Evolutionary conservation across 2,888 invertebrate genomes (phyloP), one percentile per base, ranked within the genome.

Genomic region (Hydropsyche betteni): DNA sequence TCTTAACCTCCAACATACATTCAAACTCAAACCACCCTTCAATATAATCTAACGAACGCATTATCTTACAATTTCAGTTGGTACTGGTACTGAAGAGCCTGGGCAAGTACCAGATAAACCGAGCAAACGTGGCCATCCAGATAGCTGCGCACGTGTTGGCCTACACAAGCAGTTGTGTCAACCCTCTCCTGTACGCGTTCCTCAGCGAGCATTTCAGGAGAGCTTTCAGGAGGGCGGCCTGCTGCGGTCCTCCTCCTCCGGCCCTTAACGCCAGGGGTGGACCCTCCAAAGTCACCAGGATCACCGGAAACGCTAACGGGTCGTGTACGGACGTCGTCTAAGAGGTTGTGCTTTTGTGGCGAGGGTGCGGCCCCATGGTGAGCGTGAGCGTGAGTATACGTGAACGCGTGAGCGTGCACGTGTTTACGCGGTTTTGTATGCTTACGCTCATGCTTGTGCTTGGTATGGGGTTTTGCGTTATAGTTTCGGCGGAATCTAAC

Each of bases 91-190:
- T 93, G 80, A 94, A 94, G 84, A 92, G 93, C 14, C 85, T 95
- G 80, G 89, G 91, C 79, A 84, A 88, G 69, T 95, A 94, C 85
- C 90, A 91, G 80, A 90, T 91, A 80, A 91, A 91, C 0, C 87
- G 90, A 82, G 87, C 90, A 80, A 90, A 91, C 72, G 92, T 94
- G 81, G 91, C 92, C 78, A 88, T 92, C 36, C 94, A 94, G 86
- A 93, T 94, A 79, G 89, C 91, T 71, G 90, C 92, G 0, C 94
- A 94, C 81, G 93, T 94, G 33, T 85, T 94, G 77, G 97, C 97
- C 16, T 98, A 98, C 86, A 95, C 93, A 87, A 98, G 97, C 88
- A 94, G 94, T 82, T 97, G 97, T 84, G 93, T 98, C 81, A 97
- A 98, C 86, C 97, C 97, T 0, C 93, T 98, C 80, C 90, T 98